Evolutionary conservation across 2,888 invertebrate species (phyloP), one percentile per base, ranked within the genome.

Genomic region (Notodonta ziczac): DNA sequence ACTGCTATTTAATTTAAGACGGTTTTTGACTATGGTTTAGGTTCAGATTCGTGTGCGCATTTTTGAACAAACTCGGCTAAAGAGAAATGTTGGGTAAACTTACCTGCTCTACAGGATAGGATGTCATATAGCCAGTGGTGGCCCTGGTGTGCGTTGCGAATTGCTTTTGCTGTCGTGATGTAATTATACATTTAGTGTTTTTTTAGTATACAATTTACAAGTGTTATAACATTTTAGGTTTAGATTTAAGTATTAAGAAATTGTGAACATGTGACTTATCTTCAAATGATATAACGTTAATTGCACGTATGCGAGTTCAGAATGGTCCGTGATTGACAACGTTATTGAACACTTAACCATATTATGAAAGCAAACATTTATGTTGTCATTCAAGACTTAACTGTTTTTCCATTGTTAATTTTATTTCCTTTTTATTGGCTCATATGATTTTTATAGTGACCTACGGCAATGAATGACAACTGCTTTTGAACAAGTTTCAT

Each of bases 101-200:
- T 90, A 89, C 90, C 89, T 89, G 89, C 83, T 78, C 72, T 65
- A 67, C 69, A 74, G 75, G 77, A 81, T 81, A 76, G 79, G 80
- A 81, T 80, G 78, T 82, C 77, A 76, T 78, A 76, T 73, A 70
- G 72, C 62, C 71, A 66, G 67, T 65, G 74, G 76, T 72, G 73
- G 69, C 73, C 70, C 56, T 50, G 62, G 60, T 62, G 67, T 65
- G 70, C 70, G 68, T 69, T 72, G 70, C 72, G 65, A 50, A 50
- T 50, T 16, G 50, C 6, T 50, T 3, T 46, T 46, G 42, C 42
- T 42, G 4, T n/a, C 6, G n/a, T n/a, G 13, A 4, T 46, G n/a
- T 46, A n/a, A 46, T 46, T 13, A 46, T 9, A 5, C 13, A 46
- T 46, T n/a, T 13, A n/a, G n/a, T 46, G 5, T 6, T 46, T 46